Conservation (phyloP, 2,113 vertebrate species). For the Bos taurus region DNA sequence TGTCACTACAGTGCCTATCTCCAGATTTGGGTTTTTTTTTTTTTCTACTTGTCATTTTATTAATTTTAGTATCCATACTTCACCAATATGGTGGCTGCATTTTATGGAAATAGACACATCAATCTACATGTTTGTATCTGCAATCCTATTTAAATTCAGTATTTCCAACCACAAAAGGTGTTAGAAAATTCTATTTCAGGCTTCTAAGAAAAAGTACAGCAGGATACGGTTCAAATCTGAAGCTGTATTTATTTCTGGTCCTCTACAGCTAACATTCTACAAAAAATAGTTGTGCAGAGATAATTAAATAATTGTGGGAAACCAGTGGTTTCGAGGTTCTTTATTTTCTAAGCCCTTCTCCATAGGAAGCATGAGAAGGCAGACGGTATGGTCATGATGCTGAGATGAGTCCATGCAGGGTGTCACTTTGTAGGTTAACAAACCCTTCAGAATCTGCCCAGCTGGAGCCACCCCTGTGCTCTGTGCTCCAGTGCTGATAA, state of each 20-base stretch:
- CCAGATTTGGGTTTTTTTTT: background rate
- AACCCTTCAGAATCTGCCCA: background rate
- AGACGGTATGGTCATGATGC: fast-evolving
- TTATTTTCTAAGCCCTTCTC: background rate
- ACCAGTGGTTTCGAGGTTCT: background rate
- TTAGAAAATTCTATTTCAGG: slow-evolving; percentile 62
- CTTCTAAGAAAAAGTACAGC: slow-evolving; percentile 23
- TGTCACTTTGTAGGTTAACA: background rate
- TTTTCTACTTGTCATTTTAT: slow-evolving; percentile 46
- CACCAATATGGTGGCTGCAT: background rate
- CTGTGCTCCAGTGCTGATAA: background rate
- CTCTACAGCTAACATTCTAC: background rate
- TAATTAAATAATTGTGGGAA: background rate
- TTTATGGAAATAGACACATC: slow-evolving; percentile 56
- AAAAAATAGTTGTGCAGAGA: background rate
- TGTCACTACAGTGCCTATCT: background rate
- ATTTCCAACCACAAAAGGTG: slow-evolving; percentile 62
- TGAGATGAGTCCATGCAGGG: fast-evolving
- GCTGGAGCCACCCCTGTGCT: background rate
- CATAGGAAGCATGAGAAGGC: background rate
- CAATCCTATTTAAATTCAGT: slow-evolving; percentile 48
- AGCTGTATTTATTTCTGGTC: slow-evolving; percentile 46
- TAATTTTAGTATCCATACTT: slow-evolving; percentile 52
- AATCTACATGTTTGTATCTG: slow-evolving; percentile 49
- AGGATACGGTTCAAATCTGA: slow-evolving; percentile 22